A percentile compares a stretch with the other conserved stretches of the same genome.
phyloP scores from a whole-genome alignment of 2,888 invertebrate genomes.

The Sinhomidia bicolor region DNA sequence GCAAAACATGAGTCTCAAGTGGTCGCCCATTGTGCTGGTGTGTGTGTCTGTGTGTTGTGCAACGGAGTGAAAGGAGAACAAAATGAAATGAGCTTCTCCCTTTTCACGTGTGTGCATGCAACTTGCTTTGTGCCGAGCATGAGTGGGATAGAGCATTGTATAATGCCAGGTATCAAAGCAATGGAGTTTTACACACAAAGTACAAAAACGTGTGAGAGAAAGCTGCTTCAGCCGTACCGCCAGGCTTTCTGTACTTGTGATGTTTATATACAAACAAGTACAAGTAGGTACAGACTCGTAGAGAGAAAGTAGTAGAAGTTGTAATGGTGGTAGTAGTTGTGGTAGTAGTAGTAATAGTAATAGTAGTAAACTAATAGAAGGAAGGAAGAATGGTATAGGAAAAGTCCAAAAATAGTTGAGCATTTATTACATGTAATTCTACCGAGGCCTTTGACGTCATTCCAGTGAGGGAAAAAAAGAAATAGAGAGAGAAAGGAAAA shows the following conservation, averaged over 20 bases:
- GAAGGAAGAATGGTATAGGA: background rate
- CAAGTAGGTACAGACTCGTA: too few relatives aligned
- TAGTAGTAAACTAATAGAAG: too few relatives aligned
- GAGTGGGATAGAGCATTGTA: background rate
- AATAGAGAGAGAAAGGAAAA: slow-evolving; percentile 3
- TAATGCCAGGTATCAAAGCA: background rate
- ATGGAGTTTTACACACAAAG: background rate
- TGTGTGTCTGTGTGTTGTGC: slow-evolving; percentile 15
- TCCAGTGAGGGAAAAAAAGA: slow-evolving; percentile 53
- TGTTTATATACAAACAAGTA: slow-evolving; percentile 26
- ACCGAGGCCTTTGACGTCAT: slow-evolving; percentile 78
- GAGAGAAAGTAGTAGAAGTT: background rate
- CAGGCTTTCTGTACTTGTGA: background rate
- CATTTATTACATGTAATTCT: slow-evolving; percentile 78
- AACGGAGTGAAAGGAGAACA: slow-evolving; percentile 47
- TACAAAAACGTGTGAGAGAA: background rate
- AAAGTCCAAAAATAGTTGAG: slow-evolving; percentile 77
- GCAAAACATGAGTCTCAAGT: slow-evolving; percentile 56
- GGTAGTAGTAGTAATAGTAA: background rate
- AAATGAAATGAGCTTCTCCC: slow-evolving; percentile 44
- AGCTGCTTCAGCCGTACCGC: background rate
- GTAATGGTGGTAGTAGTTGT: background rate
- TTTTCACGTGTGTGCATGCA: slow-evolving; percentile 57
- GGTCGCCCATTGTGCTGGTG: slow-evolving; percentile 9
- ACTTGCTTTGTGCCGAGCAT: slow-evolving; percentile 34